A percentile compares a stretch with the other conserved stretches of the same genome.
phyloP scores from a whole-genome alignment of 1,140 invertebrate genomes.

The Plectus sambesii region DNA sequence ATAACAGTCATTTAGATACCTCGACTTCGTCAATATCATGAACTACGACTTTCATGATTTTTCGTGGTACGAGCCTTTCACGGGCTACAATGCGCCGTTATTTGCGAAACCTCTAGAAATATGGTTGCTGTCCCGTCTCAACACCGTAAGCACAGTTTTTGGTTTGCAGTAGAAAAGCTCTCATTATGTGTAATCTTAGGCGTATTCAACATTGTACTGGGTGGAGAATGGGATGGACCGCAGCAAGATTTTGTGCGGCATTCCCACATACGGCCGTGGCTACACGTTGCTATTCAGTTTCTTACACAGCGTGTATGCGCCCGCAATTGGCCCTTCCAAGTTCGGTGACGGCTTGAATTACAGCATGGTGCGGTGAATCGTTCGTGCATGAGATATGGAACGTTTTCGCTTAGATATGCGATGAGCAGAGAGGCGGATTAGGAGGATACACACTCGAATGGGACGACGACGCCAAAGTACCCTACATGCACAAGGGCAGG shows the following conservation, averaged over 20 bases:
- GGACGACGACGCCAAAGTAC: conserved; percentile 26
- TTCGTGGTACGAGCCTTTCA: conserved; percentile 21
- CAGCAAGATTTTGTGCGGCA: conserved; percentile 30
- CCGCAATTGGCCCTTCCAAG: conserved; percentile 16
- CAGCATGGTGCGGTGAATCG: too few species aligned
- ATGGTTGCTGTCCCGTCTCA: conserved; percentile 24
- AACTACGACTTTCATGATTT: conserved; percentile 37
- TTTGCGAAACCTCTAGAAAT: conserved; percentile 18
- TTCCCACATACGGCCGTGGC: conserved; percentile 31
- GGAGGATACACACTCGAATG: conserved; percentile 23
- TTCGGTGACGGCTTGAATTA: conserved; percentile 14
- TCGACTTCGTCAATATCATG: conserved; percentile 34
- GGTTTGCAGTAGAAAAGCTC: conserved; percentile 6
- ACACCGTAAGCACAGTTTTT: conserved; percentile 24
- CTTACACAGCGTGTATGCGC: conserved; percentile 26
- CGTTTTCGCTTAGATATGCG: too few species aligned
- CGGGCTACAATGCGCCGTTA: conserved; percentile 35
- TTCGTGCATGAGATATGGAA: too few species aligned
- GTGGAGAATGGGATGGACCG: conserved; percentile 15
- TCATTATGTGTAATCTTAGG: conserved; percentile 17
- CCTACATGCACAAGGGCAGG: conserved; percentile 23
- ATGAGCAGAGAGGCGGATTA: conserved; percentile 1
- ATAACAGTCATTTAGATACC: conserved; percentile 20
- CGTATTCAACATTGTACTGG: conserved; percentile 24
- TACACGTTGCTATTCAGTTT: conserved; percentile 18